A percentile compares a stretch with the other conserved stretches of the same genome.
Conservation (phyloP, 2,888 invertebrate species). For the Drosophila leonis region DNA sequence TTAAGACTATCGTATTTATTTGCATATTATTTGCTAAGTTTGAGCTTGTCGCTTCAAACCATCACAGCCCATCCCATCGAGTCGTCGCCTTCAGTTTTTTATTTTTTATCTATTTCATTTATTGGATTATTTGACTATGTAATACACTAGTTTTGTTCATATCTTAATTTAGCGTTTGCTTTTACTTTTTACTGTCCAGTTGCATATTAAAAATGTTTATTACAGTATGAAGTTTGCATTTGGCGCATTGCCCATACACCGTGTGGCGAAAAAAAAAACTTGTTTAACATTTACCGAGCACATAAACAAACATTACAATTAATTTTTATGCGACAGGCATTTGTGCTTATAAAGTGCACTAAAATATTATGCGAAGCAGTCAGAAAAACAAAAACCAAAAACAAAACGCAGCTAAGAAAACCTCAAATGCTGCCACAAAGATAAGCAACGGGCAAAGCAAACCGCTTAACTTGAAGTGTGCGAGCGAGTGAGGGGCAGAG, state of each 20-base stretch:
- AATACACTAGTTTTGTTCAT: constrained; percentile 18
- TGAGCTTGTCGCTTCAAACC: neutral
- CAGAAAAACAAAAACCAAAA: constrained; percentile 18
- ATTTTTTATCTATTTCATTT: constrained; percentile 1
- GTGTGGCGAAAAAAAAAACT: constrained; percentile 42
- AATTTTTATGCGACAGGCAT: constrained; percentile 80
- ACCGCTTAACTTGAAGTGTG: constrained; percentile 43
- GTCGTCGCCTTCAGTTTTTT: neutral
- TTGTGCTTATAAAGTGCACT: constrained; percentile 76
- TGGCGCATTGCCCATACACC: constrained; percentile 52
- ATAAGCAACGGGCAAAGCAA: constrained; percentile 51
- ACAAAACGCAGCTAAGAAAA: constrained; percentile 13
- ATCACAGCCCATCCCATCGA: neutral
- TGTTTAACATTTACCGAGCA: constrained; percentile 63
- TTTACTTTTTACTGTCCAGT: constrained; percentile 28
- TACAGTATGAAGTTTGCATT: constrained; percentile 6
- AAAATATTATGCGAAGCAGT: constrained; percentile 66
- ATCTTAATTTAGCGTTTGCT: constrained; percentile 29
- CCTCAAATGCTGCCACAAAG: constrained; percentile 45
- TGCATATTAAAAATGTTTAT: constrained; percentile 50
- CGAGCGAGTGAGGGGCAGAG: neutral
- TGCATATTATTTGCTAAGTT: too few species aligned
- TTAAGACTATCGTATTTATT: neutral
- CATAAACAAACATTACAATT: constrained; percentile 82
- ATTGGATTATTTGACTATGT: neutral